Evolutionary conservation across 53 echinoderm and acorn worm species (phyloP).

Genomic region (Patiria pectinifera): DNA sequence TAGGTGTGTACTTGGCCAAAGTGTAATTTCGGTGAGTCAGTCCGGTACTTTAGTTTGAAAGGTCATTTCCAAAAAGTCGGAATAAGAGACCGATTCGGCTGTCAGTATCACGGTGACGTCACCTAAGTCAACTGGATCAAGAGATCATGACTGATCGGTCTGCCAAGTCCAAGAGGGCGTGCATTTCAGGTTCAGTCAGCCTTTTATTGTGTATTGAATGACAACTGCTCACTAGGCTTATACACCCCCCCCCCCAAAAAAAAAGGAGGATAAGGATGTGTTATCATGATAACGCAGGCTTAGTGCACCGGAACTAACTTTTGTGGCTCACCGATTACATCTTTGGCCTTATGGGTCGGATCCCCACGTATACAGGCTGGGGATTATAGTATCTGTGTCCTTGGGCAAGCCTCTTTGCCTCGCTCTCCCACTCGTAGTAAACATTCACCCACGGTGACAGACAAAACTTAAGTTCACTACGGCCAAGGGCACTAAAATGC

Average conservation of each 20-base stretch:
- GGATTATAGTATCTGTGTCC: too few species aligned
- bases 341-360: neutral
- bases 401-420: neutral
- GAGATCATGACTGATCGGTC: neutral
- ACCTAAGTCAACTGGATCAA: neutral
- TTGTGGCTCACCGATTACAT: neutral
- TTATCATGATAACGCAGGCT: neutral
- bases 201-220: neutral
- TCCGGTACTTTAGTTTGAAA: neutral
- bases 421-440: neutral
- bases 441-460: neutral
- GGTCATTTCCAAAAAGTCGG: neutral
- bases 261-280: neutral
- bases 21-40: neutral
- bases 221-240: too few species aligned
- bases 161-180: neutral
- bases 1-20: neutral
- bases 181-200: neutral
- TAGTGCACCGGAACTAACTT: neutral
- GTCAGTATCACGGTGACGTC: neutral
- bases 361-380: neutral
- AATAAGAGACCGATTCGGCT: neutral
- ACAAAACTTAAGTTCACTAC: neutral
- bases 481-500: neutral
- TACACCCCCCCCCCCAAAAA: too few species aligned